A percentile compares a stretch with the other conserved stretches of the same genome.
These are phyloP conservation scores for Nomada lathburiana DNA, from an alignment of 2,888 invertebrate species.

Conservation along the genomic window DNA sequence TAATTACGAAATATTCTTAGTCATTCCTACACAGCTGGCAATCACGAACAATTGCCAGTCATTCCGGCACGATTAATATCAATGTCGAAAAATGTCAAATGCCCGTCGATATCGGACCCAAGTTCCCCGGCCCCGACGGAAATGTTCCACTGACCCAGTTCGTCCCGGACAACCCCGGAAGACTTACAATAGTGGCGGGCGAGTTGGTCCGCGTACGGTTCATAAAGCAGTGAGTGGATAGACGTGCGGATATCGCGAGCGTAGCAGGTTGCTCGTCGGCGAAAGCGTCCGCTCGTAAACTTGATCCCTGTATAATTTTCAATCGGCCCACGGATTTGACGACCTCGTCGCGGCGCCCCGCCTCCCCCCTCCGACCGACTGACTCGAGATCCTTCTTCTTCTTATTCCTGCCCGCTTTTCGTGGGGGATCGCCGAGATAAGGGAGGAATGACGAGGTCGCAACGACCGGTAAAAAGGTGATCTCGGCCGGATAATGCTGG, in stretches of 20 bases:
- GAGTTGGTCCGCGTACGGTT: slow-evolving; percentile 36
- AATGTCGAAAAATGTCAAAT: too few relatives aligned
- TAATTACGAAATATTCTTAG: too few relatives aligned
- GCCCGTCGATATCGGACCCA: too few relatives aligned
- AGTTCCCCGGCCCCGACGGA: too few relatives aligned
- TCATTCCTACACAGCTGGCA: too few relatives aligned
- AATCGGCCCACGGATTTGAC: slow-evolving; percentile 84
- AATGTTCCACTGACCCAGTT: slow-evolving; percentile 27
- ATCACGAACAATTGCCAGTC: too few relatives aligned
- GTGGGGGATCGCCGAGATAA: slow-evolving; percentile 79
- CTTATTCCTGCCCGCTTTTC: slow-evolving; percentile 56
- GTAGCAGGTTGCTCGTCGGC: slow-evolving; percentile 64
- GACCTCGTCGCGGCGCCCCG: slow-evolving; percentile 80
- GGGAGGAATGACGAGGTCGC: slow-evolving; percentile 84
- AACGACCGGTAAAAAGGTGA: slow-evolving; percentile 84
- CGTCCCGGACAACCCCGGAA: not conserved
- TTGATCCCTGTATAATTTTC: slow-evolving; percentile 85
- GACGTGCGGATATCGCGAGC: slow-evolving; percentile 33
- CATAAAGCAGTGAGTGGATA: slow-evolving; percentile 41
- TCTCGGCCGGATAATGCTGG: slow-evolving; percentile 81
- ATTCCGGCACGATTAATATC: too few relatives aligned
- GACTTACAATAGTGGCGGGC: slow-evolving; percentile 1
- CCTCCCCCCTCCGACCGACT: slow-evolving; percentile 50
- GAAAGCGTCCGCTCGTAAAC: slow-evolving; percentile 82
- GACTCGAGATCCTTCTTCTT: slow-evolving; percentile 51